Conservation (phyloP, 2,113 vertebrate species). For the Leptodactylus fuscus region DNA sequence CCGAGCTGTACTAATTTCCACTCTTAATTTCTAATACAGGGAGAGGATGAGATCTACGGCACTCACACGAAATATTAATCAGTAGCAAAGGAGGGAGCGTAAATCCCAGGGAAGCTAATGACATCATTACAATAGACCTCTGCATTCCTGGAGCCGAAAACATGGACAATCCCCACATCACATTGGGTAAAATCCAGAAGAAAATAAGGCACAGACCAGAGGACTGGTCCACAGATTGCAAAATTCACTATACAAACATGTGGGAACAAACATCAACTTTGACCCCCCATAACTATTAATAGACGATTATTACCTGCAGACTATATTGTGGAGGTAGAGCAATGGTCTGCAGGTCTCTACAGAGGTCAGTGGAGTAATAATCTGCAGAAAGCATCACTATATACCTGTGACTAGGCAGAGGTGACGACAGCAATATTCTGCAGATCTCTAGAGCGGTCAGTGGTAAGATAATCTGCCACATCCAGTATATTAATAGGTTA, state of each 20-base stretch:
- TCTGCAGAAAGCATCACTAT: background rate
- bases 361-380: background rate
- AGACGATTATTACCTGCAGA: no score
- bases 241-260: no score
- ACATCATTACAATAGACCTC: background rate
- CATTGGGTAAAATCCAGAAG: no score
- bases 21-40: conserved; percentile 16
- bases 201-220: no score
- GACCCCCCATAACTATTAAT: no score
- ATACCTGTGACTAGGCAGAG: background rate
- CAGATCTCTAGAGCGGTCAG: background rate
- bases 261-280: no score
- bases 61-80: conserved; percentile 23
- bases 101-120: conserved; percentile 20
- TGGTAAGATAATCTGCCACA: background rate
- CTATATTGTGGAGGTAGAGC: background rate
- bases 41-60: background rate
- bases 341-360: background rate
- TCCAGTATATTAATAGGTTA: no score
- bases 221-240: no score
- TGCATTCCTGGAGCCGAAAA: background rate
- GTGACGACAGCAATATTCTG: background rate
- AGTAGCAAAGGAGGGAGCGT: background rate
- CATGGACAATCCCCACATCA: background rate
- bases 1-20: background rate